Base-by-base conservation (phyloP, 2,888 invertebrate genomes). In the Cephus pulcher region DNA sequence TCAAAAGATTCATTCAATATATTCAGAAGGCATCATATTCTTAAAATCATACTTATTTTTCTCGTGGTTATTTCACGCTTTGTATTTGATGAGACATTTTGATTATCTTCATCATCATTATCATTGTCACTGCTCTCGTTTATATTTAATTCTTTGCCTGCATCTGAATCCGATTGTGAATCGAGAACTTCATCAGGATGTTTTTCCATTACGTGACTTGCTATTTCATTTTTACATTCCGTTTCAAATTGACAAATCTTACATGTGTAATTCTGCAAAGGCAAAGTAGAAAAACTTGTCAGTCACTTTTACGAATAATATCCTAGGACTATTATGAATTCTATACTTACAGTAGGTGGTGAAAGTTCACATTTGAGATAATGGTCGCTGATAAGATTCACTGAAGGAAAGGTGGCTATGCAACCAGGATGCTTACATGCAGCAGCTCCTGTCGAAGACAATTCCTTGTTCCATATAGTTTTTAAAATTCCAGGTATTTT, bases 341-440 rank as follows among this genome's bases (percentile, higher is more conserved):
- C 71, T 56, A 56, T 33, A 71, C 71, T 74, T 56, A 80, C 75
- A 68, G 11, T 73, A 15, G 80, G 82, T 4, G 88, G 86, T 71
- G 79, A 81, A 37, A 89, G 88, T 37, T 88, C 87, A 80, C 91
- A 91, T 3, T 70, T 76, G 32, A 81, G 75, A 80, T 84, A 87
- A 83, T 92, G 92, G n/a, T 87, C 78, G 34, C 83, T 84, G 23
- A 92, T 89, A n/a, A 81, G 85, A 68, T 89, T 86, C 2, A 88
- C 75, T 11, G 85, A 82, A 11, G 80, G 73, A 69, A 84, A 80
- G 0, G 78, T 77, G 76, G 87, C 91, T 30, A 82, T 74, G 78
- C 92, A 92, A 56, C 88, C 88, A 3, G 84, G 69, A 78, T 91
- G 90, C 35, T 84, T 86, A 81, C 92, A 92, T 71, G 56, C 73